Conservation (phyloP, 2,797 vertebrate genomes). For the Pantherophis alleghaniensis region DNA sequence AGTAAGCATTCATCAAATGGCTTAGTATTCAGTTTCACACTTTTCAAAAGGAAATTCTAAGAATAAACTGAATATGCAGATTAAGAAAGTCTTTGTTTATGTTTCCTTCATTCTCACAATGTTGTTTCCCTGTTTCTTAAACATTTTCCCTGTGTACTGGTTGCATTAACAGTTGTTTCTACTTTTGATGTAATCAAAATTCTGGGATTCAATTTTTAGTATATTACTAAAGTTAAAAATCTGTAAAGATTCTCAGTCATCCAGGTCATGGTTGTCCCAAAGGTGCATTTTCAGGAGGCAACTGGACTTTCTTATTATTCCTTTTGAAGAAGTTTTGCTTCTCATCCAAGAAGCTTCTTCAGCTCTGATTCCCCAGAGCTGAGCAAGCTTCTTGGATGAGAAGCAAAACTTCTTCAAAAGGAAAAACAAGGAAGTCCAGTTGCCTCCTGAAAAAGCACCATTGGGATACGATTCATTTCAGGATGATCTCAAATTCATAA, state of each 20-base stretch:
- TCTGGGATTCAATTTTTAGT: neutral
- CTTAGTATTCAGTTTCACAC: neutral
- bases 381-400: too few species aligned
- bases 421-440: too few species aligned
- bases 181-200: neutral
- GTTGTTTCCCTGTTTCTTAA: neutral
- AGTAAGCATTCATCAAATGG: neutral
- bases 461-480: rapidly evolving
- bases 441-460: too few species aligned
- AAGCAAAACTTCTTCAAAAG: too few species aligned
- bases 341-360: too few species aligned
- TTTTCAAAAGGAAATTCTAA: neutral
- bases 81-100: conserved; percentile 3
- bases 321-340: too few species aligned
- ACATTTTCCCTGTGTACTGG: neutral
- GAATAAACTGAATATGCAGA: neutral
- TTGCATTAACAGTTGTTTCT: neutral
- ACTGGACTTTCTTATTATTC: too few species aligned
- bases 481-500: conserved; percentile 3
- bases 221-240: neutral
- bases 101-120: conserved; percentile 24
- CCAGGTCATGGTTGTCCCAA: too few species aligned
- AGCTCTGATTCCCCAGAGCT: too few species aligned
- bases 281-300: too few species aligned
- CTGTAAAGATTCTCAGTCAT: too few species aligned